Base-by-base conservation (phyloP, 2,888 invertebrate genomes). In the Diarsia brunnea region DNA sequence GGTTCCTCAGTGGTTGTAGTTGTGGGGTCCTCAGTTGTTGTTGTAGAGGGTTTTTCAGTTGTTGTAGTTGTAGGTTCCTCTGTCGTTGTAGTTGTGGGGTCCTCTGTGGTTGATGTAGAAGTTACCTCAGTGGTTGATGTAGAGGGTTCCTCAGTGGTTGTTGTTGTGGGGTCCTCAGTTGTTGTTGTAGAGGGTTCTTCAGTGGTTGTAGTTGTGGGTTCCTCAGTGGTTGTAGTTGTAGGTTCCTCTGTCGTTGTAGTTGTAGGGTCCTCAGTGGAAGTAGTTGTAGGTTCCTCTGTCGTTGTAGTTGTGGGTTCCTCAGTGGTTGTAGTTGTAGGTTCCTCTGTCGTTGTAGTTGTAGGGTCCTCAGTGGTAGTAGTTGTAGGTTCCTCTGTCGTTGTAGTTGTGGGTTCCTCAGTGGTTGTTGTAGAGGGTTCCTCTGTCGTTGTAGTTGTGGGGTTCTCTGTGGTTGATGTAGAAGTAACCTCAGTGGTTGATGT, bases 381-480 rank as follows among this genome's bases (percentile, higher is more conserved):
- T 8, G 72, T 24, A 3, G 73, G 43, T 21, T 55, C 43, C 55
- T 75, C 64, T 14, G 81, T 78, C 12, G 84, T 81, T 0, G 73
- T 76, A 0, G 73, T 45, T 4, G 51, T 0, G 1, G 51, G 51
- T 8, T n/a, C 61, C 11, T 45, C 19, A 0, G 73, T 69, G 0
- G 78, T 79, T 5, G 24, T 27, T 0, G 81, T 73, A 0, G 73
- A 16, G 5, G 77, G 24, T 4, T 67, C 72, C 16, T 63, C 47
- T 4, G 81, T 80, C 0, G 78, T 75, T 1, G 1, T 51, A 0
- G 68, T 55, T 1, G 72, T 14, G 3, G 78, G 65, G 1, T 5
- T 58, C 4, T 47, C 38, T 2, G 81, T 76, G 0, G 85, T 79
- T 1, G n/a, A n/a, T n/a, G 78, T 74, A 2, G 81, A 77, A 0